Evolutionary conservation across 2,113 vertebrate genomes (phyloP), one percentile per base, ranked within the genome.

Genomic region (Probosciger aterrimus): DNA sequence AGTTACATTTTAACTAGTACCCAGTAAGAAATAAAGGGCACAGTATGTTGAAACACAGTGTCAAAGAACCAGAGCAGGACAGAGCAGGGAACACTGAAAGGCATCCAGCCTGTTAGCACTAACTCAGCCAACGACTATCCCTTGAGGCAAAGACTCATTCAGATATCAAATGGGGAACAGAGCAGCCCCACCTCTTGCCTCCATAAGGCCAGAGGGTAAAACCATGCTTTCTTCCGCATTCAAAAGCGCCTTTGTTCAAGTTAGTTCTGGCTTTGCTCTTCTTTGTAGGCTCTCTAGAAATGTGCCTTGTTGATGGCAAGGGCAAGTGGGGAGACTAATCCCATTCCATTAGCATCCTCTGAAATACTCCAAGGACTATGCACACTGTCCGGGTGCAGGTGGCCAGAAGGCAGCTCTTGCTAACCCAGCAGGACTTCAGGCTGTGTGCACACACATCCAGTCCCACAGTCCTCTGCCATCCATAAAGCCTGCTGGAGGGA

Each of bases 201-300:
- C 84, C 3, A 2, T 4, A 83, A 25, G 39, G 65, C 88, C 57
- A 57, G 65, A 87, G 57, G 87, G 93, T 65, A 90, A 92, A 94
- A 88, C 49, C 59, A 59, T 0, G 13, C 60, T 88, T 33, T 44
- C 37, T 41, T 79, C 84, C 3, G 7, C 85, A 86, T 73, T 95
- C 63, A 90, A 77, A 94, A 78, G 79, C 1, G 19, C 59, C 88
- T 96, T 96, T 96, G 82, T 97, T 95, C 53, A 11, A 23, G 59
- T 17, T 90, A 53, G 85, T 46, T 89, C 57, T 14, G 25, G 31
- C 84, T 94, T 92, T 81, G 39, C 73, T 83, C 27, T 41, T 88
- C 94, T 92, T 82, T 92, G 86, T 69, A 82, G 49, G 50, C 60
- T 90, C 62, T 95, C 93, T 76, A 91, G 86, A 95, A 93, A 55